Conservation (phyloP, 2,797 vertebrate genomes). For the Squalus acanthias region DNA sequence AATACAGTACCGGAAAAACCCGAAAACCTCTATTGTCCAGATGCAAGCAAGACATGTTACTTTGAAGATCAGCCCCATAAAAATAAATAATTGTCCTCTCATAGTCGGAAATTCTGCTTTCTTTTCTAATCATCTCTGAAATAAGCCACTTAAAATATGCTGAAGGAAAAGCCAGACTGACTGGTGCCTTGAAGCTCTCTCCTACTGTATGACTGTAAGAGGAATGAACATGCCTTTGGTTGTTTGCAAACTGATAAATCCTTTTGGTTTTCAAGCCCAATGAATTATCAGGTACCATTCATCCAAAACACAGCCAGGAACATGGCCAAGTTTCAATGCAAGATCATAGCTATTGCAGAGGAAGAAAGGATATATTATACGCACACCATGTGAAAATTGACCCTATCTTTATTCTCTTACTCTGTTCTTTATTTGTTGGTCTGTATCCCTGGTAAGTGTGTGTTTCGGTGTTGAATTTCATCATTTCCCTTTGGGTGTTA, state of each 20-base stretch:
- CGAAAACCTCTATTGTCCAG: not conserved
- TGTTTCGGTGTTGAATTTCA: not conserved
- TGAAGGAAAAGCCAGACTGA: constrained; percentile 23
- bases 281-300: not conserved
- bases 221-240: not conserved
- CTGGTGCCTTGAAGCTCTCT: not conserved
- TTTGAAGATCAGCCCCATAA: not conserved
- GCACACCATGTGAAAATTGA: not conserved
- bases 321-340: not conserved
- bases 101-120: not conserved
- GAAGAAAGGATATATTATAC: not conserved
- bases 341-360: not conserved
- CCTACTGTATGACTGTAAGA: not conserved
- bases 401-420: not conserved
- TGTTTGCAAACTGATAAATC: constrained; percentile 8
- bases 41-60: not conserved
- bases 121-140: constrained; percentile 12
- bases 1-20: not conserved
- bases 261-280: not conserved
- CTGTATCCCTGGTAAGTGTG: not conserved
- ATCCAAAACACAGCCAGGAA: constrained; percentile 12
- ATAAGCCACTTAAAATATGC: not conserved
- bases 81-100: not conserved
- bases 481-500: not conserved
- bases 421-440: not conserved